Percentiles rank a stretch among this genome's conserved stretches.
These are phyloP conservation scores for Didymodactylos carnosus DNA, from an alignment of 2,888 invertebrate genomes.

Conservation along the genomic window DNA sequence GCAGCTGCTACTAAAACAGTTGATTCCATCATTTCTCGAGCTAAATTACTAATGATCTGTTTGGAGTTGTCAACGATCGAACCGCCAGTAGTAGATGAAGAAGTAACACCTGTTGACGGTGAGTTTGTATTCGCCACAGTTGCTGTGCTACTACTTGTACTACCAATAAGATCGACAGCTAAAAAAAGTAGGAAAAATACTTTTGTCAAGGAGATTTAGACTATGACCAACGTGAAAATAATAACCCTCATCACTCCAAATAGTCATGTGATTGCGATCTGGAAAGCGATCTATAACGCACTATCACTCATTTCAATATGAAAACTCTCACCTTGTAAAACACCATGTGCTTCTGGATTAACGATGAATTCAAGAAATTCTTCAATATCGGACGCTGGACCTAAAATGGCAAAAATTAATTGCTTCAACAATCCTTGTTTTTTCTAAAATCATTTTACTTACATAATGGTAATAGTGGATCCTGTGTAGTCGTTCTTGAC, in stretches of 20 bases:
- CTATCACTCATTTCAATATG: not conserved
- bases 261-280: too few species aligned
- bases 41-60: not conserved
- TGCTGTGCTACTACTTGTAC: too few species aligned
- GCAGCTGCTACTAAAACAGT: not conserved
- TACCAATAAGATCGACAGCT: not conserved
- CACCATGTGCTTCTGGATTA: not conserved
- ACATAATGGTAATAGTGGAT: not conserved
- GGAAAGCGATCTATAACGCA: not conserved
- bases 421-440: too few species aligned
- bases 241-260: too few species aligned
- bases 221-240: too few species aligned
- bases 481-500: not conserved
- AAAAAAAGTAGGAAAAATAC: not conserved
- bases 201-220: too few species aligned
- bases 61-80: not conserved
- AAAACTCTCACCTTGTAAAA: not conserved
- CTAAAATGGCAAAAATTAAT: not conserved
- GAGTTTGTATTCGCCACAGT: too few species aligned
- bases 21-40: constrained; percentile 1
- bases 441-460: too few species aligned
- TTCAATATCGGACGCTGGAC: not conserved
- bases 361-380: not conserved
- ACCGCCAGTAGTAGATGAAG: not conserved
- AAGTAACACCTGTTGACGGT: not conserved